These are phyloP conservation scores for Fistularia tabacaria DNA, from an alignment of 2,797 vertebrate species.

Conservation along the genomic window DNA sequence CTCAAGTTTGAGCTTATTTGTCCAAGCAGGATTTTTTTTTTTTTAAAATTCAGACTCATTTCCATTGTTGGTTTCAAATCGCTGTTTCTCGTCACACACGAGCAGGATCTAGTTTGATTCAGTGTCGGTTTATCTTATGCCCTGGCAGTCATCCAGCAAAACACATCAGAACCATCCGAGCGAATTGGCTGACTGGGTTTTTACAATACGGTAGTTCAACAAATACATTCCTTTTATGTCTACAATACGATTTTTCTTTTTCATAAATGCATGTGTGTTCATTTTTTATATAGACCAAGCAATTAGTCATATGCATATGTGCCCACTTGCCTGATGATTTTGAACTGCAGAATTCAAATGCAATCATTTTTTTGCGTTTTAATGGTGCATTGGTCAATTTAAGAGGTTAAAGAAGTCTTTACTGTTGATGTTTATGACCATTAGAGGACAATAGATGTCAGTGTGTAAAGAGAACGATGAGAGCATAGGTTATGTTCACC, in stretches of 20 bases:
- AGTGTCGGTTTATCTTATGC: constrained; percentile 23
- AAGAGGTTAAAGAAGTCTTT: no score
- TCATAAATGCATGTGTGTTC: background rate
- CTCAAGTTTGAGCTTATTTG: background rate
- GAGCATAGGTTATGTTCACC: no score
- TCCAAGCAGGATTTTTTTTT: constrained; percentile 26
- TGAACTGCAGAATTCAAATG: no score
- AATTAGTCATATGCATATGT: no score
- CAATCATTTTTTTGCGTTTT: no score
- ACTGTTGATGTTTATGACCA: no score
- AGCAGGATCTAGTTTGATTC: constrained; percentile 19
- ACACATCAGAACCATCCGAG: constrained; percentile 31
- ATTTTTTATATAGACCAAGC: no score
- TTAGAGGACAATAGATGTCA: no score
- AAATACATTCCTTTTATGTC: constrained; percentile 3
- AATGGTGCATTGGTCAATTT: no score
- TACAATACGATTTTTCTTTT: constrained; percentile 1
- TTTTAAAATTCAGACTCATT: constrained; percentile 23
- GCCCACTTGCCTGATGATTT: no score
- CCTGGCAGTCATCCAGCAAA: constrained; percentile 31
- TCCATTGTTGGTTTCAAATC: constrained; percentile 39
- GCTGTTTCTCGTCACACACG: constrained; percentile 39
- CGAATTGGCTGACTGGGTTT: constrained; percentile 34
- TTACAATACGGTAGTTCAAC: constrained; percentile 10
- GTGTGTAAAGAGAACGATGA: no score